Percentiles rank a stretch among this genome's conserved stretches.
These are phyloP conservation scores for Dascyllus trimaculatus DNA, from an alignment of 2,113 vertebrate genomes.

Conservation along the genomic window DNA sequence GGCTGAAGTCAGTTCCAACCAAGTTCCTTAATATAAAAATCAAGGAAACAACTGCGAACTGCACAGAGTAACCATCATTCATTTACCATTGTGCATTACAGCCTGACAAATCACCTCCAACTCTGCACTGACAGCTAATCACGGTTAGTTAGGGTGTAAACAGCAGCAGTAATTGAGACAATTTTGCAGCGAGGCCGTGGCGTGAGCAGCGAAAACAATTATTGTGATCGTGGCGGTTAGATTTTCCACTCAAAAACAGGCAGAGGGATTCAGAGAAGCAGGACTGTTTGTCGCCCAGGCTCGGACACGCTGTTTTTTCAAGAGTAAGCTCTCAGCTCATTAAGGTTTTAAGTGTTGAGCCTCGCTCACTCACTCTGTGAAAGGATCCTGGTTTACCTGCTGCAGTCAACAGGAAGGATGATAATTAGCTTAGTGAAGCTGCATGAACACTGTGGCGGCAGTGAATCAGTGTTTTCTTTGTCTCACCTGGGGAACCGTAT, in stretches of 20 bases:
- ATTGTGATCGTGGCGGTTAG: conserved; percentile 11
- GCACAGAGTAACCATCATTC: not conserved
- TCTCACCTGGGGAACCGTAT: not conserved
- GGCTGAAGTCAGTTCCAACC: not conserved
- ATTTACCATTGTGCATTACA: conserved; percentile 14
- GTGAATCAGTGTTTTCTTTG: not conserved
- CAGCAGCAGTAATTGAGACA: conserved; percentile 50
- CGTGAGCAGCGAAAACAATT: conserved; percentile 17
- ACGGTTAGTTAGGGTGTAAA: conserved; percentile 42
- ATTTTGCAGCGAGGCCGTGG: conserved; percentile 7
- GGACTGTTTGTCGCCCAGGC: conserved; percentile 14
- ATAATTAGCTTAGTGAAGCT: conserved; percentile 41
- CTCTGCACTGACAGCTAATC: conserved; percentile 44
- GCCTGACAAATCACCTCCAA: conserved; percentile 40
- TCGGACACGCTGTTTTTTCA: conserved; percentile 12
- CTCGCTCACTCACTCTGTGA: conserved; percentile 8
- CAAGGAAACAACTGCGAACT: conserved; percentile 3
- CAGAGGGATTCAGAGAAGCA: conserved; percentile 10
- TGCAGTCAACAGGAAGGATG: conserved; percentile 23
- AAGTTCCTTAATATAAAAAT: not conserved
- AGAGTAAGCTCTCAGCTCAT: conserved; percentile 37
- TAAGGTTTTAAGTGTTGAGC: conserved; percentile 29
- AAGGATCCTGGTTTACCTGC: conserved; percentile 38
- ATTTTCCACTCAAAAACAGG: conserved; percentile 11
- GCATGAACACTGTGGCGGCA: not conserved